Evolutionary conservation across 2,797 vertebrate genomes (phyloP), one percentile per base, ranked within the genome.

Genomic region (Periophthalmus magnuspinnatus): DNA sequence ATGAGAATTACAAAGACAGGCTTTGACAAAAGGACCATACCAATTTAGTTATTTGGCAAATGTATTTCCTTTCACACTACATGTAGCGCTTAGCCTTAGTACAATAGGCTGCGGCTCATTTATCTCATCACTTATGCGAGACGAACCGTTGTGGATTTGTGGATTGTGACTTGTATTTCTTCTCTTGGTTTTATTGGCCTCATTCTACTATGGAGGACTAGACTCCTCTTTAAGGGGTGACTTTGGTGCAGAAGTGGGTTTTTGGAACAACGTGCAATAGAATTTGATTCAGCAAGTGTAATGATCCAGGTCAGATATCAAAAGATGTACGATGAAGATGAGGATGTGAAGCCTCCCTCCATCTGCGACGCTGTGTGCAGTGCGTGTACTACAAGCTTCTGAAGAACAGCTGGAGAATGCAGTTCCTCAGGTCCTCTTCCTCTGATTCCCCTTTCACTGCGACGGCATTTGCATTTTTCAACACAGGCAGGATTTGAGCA

Each of bases 381-480:
- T 65, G 70, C 63, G 50, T 59, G 62, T 61, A 48, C 79, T 69
- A 76, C 71, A 73, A 69, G 71, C 21, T 73, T 52, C 5, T 47
- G 70, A 54, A 69, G 61, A 78, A 80, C 73, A 79, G 65, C 72
- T 67, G 48, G 71, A 79, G 81, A 78, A 84, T 71, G 71, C 74
- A 69, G 77, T 86, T 76, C 78, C 86, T 90, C 90, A 88, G 87
- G 82, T 81, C 72, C 81, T 72, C 82, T 77, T 21, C 1, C 71
- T 88, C 83, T 83, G 83, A 92, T 93, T 83, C 89, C 85, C 75
- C 82, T 11, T 85, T 87, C 87, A 85, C 77, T 84, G 76, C 77
- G 81, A 84, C 68, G 58, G 79, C 75, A 91, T 93, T 92, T 94
- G 90, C 90, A 93, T 95, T 93, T 95, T 92, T 85, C 84, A 88